These are phyloP conservation scores for Heliconius ethilla DNA, from an alignment of 2,888 invertebrate species.

Conservation along the genomic window DNA sequence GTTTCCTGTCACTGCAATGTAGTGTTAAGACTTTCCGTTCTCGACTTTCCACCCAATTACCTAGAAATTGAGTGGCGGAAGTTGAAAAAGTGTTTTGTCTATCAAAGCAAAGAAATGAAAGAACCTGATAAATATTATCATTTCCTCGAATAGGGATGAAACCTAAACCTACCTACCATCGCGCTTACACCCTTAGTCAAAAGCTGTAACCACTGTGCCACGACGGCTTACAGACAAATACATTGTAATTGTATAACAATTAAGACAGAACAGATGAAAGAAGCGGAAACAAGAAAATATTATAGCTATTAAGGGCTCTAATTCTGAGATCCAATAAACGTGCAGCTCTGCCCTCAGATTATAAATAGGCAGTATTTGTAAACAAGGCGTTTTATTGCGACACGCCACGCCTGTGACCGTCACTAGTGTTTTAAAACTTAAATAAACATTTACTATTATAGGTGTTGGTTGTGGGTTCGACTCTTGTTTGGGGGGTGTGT, in stretches of 20 bases:
- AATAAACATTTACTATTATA: not conserved
- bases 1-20: too few relatives aligned
- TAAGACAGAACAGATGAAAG: conserved; percentile 8
- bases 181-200: not conserved
- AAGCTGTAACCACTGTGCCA: not conserved
- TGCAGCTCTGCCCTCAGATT: conserved; percentile 38
- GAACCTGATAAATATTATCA: too few relatives aligned
- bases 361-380: conserved; percentile 54
- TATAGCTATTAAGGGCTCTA: conserved; percentile 22
- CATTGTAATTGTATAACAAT: conserved; percentile 6
- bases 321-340: conserved; percentile 34
- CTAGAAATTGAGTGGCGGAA: not conserved
- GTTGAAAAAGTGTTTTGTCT: too few relatives aligned
- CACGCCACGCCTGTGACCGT: conserved; percentile 43
- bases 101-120: too few relatives aligned
- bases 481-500: not conserved
- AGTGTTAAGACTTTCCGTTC: not conserved
- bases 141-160: not conserved
- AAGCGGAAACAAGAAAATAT: conserved; percentile 20
- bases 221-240: not conserved
- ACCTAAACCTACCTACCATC: too few relatives aligned
- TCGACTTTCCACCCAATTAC: not conserved
- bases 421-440: conserved; percentile 4
- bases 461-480: not conserved
- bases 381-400: conserved; percentile 51